Percentiles rank a stretch among this genome's conserved stretches.
Conservation (phyloP, 2,113 vertebrate genomes). For the Limanda limanda region DNA sequence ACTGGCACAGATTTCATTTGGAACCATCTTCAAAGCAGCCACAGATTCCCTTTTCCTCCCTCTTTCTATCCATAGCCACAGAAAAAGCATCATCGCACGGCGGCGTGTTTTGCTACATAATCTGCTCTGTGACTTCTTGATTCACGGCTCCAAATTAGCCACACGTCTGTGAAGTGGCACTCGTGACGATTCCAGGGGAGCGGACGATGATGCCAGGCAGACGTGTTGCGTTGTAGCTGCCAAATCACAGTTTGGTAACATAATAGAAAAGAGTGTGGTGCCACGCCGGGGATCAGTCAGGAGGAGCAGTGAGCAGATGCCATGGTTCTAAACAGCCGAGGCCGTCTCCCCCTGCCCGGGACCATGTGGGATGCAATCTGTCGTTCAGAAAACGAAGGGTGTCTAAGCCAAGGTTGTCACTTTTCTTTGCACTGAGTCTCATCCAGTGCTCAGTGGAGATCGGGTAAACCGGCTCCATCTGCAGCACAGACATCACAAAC, state of each 20-base stretch:
- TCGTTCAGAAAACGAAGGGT: slow-evolving; percentile 42
- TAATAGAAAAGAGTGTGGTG: slow-evolving; percentile 51
- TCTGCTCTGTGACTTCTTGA: slow-evolving; percentile 52
- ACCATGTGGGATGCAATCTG: slow-evolving; percentile 80
- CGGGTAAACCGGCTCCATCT: slow-evolving; percentile 39
- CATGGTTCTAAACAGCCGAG: slow-evolving; percentile 57
- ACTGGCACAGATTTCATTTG: slow-evolving; percentile 67
- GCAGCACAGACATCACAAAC: slow-evolving; percentile 40
- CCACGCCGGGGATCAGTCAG: slow-evolving; percentile 55
- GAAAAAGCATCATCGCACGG: slow-evolving; percentile 38
- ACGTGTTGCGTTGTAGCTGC: slow-evolving; percentile 55
- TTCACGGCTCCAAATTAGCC: slow-evolving; percentile 62
- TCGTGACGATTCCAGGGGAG: slow-evolving; percentile 43
- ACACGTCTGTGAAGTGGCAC: slow-evolving; percentile 71
- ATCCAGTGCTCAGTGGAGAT: slow-evolving; percentile 50
- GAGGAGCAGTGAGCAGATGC: slow-evolving; percentile 73
- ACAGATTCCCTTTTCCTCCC: slow-evolving; percentile 10
- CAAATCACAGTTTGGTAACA: slow-evolving; percentile 68
- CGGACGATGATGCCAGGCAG: slow-evolving; percentile 41
- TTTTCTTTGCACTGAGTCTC: slow-evolving; percentile 59
- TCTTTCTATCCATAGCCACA: slow-evolving; percentile 33
- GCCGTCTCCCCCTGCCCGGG: slow-evolving; percentile 45
- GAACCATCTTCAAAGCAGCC: slow-evolving; percentile 71
- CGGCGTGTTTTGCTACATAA: slow-evolving; percentile 57
- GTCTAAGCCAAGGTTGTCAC: slow-evolving; percentile 71